Evolutionary conservation across 2,888 invertebrate genomes (phyloP).

Genomic region (Pristionchus mayeri): DNA sequence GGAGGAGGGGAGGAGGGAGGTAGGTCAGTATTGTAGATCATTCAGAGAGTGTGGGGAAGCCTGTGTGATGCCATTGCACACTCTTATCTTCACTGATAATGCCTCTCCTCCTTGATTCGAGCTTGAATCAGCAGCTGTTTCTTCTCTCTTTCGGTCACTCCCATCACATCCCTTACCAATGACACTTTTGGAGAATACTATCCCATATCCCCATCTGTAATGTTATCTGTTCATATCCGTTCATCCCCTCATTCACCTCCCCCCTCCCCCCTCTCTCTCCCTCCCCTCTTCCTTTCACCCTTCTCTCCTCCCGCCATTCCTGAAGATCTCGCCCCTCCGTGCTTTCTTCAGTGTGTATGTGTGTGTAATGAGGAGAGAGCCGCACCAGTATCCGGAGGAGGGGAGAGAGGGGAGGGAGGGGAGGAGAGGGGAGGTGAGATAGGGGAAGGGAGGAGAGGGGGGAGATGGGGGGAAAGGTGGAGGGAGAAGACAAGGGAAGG

Average conservation of each 20-base stretch:
- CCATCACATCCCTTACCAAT: neutral
- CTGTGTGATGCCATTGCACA: neutral
- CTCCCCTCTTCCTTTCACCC: neutral
- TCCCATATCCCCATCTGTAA: conserved; percentile 21
- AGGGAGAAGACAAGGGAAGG: neutral
- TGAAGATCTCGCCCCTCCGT: conserved; percentile 12
- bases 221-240: conserved; percentile 18
- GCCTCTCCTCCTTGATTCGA: neutral
- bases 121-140: conserved; percentile 11
- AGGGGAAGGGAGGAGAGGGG: neutral
- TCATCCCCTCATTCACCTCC: conserved; percentile 16
- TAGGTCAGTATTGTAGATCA: neutral
- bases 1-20: neutral
- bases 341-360: conserved; percentile 17
- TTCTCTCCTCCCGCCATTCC: conserved; percentile 40
- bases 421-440: neutral
- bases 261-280: neutral
- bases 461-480: neutral
- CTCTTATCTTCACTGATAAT: neutral
- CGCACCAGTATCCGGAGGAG: neutral
- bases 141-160: neutral
- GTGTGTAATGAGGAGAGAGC: conserved; percentile 40
- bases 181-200: neutral
- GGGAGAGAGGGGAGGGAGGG: neutral
- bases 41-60: neutral